phyloP scores from a whole-genome alignment of 2,797 vertebrate species.

The Perdix hodgsoniae region DNA sequence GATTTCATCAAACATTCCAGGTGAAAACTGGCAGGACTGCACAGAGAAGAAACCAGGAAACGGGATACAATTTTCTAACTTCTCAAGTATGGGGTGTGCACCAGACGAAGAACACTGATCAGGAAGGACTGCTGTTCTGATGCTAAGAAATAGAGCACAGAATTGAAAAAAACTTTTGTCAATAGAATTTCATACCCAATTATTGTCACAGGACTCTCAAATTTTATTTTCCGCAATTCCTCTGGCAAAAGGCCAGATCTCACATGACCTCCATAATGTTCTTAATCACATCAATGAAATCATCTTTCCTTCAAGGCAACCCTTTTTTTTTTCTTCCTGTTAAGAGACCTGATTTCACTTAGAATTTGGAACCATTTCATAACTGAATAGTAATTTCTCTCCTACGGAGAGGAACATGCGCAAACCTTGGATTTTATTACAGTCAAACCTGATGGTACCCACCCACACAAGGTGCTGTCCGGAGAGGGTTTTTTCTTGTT shows the following conservation, averaged over 20 bases:
- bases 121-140: background rate
- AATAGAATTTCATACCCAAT: conserved; percentile 43
- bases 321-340: background rate
- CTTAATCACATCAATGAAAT: conserved; percentile 36
- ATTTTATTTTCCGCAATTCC: conserved; percentile 51
- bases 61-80: background rate
- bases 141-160: background rate
- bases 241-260: conserved; percentile 44
- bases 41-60: background rate
- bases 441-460: background rate
- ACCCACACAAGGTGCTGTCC: background rate
- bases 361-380: background rate
- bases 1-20: background rate
- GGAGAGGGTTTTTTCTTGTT: background rate
- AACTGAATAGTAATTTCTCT: background rate
- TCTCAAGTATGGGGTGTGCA: background rate
- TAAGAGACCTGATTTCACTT: background rate
- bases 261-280: conserved; percentile 21
- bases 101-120: background rate
- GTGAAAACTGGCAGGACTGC: background rate
- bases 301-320: background rate
- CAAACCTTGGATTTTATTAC: background rate
- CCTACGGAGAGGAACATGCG: background rate
- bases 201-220: conserved; percentile 20
- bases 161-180: conserved; percentile 23